Base-by-base conservation (phyloP, 2,797 vertebrate species). In the Muraenolepis orangiensis region DNA sequence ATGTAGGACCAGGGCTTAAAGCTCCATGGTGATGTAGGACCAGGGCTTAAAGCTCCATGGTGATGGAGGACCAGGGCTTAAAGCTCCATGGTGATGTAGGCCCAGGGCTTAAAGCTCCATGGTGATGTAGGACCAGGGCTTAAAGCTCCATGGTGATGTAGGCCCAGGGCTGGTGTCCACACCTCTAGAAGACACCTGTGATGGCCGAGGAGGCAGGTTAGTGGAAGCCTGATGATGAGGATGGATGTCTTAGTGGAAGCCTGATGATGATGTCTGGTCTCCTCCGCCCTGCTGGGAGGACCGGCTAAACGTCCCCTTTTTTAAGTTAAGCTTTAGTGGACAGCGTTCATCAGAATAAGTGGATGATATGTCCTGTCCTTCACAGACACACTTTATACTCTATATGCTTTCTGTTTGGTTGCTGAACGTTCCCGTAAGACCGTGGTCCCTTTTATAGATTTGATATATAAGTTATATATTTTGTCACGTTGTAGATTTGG, bases 231-330 rank as follows among this genome's bases (percentile, higher is more conserved):
- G n/a, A n/a, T n/a, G n/a, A n/a, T n/a, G n/a, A n/a, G n/a, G n/a
- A n/a, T n/a, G n/a, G n/a, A n/a, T n/a, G n/a, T n/a, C n/a, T n/a
- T n/a, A n/a, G n/a, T n/a, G n/a, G n/a, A n/a, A n/a, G 73, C 79
- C 26, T 76, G 75, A 77, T 73, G 23, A 80, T 86, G 82, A 88
- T 82, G 79, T 82, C 86, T 84, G 76, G n/a, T 73, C 68, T 83
- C 72, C 57, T 75, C 81, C 77, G 74, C 77, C 79, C 30, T 26
- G 75, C 79, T 77, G 70, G 70, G 74, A 78, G 73, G 77, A 83
- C 74, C 32, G n/a, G 74, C 66, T 84, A 82, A 86, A 83, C 82
- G 76, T 76, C n/a, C 69, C 77, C 68, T 69, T 80, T 38, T 51
- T 23, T 1, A 73, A 80, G 76, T 67, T n/a, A 73, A 3, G 10